Evolutionary conservation across 2,888 invertebrate genomes (phyloP).

Genomic region (Leptura quadrifasciata): DNA sequence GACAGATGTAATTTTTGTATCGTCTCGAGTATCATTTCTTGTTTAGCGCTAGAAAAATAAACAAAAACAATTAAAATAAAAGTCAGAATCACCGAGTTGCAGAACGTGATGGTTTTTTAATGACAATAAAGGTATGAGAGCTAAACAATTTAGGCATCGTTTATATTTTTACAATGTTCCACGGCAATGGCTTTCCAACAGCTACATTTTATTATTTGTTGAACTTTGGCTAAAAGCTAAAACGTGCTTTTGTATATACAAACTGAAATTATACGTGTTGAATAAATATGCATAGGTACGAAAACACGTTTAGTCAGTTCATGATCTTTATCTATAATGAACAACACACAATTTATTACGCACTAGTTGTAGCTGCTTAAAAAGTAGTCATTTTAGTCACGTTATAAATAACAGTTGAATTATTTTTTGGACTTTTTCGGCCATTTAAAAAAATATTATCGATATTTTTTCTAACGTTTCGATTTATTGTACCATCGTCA

Average conservation of each 20-base stretch:
- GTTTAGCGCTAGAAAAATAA: not conserved
- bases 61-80: constrained; percentile 3
- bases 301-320: not conserved
- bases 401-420: not conserved
- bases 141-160: constrained; percentile 28
- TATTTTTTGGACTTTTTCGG: too few species aligned
- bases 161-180: constrained; percentile 30
- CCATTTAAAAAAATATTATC: too few species aligned
- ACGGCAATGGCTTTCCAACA: constrained; percentile 19
- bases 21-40: too few species aligned
- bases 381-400: not conserved
- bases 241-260: constrained; percentile 39
- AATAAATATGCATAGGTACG: not conserved
- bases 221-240: constrained; percentile 36
- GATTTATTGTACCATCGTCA: too few species aligned
- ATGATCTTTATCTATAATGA: not conserved
- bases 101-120: constrained; percentile 11
- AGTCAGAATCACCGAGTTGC: not conserved
- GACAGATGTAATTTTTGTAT: too few species aligned
- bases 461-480: too few species aligned
- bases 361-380: not conserved
- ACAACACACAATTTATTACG: not conserved
- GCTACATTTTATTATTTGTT: constrained; percentile 38
- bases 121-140: constrained; percentile 27
- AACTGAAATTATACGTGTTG: constrained; percentile 23